Evolutionary conservation across 2,888 invertebrate genomes (phyloP).

Genomic region (Zaprionus bogoriensis): DNA sequence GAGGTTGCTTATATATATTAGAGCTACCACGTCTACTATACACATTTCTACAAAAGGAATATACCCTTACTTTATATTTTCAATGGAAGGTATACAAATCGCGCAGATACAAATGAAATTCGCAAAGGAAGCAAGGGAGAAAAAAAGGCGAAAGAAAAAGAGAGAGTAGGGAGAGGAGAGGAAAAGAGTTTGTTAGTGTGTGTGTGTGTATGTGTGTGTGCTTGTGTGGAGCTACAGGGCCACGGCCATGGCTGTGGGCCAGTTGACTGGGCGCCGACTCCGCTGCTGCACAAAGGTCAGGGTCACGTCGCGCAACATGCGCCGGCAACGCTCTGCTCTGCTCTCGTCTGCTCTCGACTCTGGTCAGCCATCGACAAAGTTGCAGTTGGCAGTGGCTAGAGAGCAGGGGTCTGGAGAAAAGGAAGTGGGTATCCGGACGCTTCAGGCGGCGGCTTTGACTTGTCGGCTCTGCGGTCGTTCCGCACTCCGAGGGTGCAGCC

Average conservation of each 20-base stretch:
- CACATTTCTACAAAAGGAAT: no score
- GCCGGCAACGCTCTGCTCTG: conserved; percentile 1
- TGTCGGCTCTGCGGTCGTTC: conserved; percentile 26
- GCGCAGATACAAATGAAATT: conserved; percentile 33
- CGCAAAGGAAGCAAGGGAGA: conserved; percentile 11
- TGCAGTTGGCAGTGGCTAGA: neutral
- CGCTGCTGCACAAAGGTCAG: conserved; percentile 68
- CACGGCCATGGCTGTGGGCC: conserved; percentile 19
- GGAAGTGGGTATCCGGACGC: neutral
- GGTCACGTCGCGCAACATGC: conserved; percentile 41
- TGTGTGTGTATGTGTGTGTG: conserved; percentile 2
- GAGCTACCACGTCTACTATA: no score
- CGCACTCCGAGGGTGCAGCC: no score
- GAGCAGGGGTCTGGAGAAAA: neutral
- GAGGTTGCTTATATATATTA: no score
- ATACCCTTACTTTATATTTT: no score
- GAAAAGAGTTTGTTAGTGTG: conserved; percentile 5
- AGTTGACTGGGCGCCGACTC: conserved; percentile 69
- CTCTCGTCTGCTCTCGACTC: neutral
- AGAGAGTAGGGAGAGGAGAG: neutral
- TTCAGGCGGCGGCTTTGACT: conserved; percentile 36
- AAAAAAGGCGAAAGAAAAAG: neutral
- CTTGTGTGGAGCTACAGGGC: conserved; percentile 14
- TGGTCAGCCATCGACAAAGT: neutral
- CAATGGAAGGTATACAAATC: no score